Conservation (phyloP, 2,888 invertebrate species). For the Cataglyphis rosenhaueri region DNA sequence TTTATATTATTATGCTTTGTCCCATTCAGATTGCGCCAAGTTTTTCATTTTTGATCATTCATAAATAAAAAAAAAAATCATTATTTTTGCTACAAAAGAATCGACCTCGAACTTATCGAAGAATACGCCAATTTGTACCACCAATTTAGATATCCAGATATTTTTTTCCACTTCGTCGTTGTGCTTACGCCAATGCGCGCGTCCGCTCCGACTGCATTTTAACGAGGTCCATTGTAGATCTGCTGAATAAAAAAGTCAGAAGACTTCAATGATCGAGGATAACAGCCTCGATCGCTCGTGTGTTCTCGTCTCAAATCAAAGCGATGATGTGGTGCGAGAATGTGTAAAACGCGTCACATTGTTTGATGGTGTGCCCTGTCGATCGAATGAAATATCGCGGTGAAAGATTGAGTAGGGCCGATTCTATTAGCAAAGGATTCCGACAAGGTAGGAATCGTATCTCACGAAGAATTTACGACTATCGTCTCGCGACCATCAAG, state of each 20-base stretch:
- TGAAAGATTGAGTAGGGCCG: slow-evolving; percentile 16
- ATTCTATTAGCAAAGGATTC: slow-evolving; percentile 30
- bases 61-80: neutral
- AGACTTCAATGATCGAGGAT: slow-evolving; percentile 15
- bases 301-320: slow-evolving; percentile 31
- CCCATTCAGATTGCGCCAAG: neutral
- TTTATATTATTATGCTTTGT: neutral
- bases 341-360: slow-evolving; percentile 12
- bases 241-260: slow-evolving; percentile 35
- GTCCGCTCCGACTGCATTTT: slow-evolving; percentile 44
- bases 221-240: slow-evolving; percentile 65
- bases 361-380: slow-evolving; percentile 5
- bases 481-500: slow-evolving; percentile 10
- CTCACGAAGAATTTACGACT: slow-evolving; percentile 26
- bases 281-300: slow-evolving; percentile 11
- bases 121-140: slow-evolving; percentile 22
- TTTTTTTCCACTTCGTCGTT: slow-evolving; percentile 31
- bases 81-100: neutral
- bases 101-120: slow-evolving; percentile 5
- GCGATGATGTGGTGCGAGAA: neutral
- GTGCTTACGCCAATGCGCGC: slow-evolving; percentile 13
- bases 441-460: slow-evolving; percentile 23
- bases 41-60: neutral
- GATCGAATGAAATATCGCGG: slow-evolving; percentile 38
- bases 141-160: slow-evolving; percentile 13